Percentiles rank a stretch among this genome's conserved stretches.
phyloP scores from a whole-genome alignment of 1,140 invertebrate species.

The Bombus terrestris region DNA sequence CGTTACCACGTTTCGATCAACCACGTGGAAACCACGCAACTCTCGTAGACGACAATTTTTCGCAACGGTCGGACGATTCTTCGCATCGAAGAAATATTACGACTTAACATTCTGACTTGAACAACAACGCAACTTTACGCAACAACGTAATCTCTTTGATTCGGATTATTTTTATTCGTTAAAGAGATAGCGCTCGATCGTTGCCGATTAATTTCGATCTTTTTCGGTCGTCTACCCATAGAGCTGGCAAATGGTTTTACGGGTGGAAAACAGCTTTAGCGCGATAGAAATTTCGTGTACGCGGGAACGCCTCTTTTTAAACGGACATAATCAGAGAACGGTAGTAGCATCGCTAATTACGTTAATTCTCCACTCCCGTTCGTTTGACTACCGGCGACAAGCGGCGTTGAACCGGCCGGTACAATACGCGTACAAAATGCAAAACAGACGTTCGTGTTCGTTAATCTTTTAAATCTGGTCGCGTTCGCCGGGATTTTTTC shows the following conservation, averaged over 20 bases:
- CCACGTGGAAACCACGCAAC: too few species aligned
- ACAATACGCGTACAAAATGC: constrained; percentile 6
- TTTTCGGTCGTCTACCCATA: background rate
- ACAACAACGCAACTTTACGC: too few species aligned
- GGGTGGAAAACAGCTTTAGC: too few species aligned
- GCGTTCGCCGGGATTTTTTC: background rate
- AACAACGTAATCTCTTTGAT: background rate
- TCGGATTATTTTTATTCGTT: background rate
- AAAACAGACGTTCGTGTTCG: constrained; percentile 38
- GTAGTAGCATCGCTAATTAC: constrained; percentile 24
- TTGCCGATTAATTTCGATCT: background rate
- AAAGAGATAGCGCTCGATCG: too few species aligned
- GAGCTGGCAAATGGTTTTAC: too few species aligned
- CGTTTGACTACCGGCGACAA: constrained; percentile 6
- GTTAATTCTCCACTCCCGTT: constrained; percentile 3
- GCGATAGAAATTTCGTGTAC: background rate
- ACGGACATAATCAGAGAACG: constrained; percentile 22
- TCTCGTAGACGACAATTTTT: too few species aligned
- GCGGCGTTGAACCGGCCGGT: background rate
- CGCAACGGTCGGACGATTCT: too few species aligned
- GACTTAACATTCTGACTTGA: accelerated
- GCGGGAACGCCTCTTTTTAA: background rate
- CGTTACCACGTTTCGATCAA: too few species aligned
- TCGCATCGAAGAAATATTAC: too few species aligned
- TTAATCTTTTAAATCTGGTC: constrained; percentile 42